Base-by-base conservation (phyloP, 2,797 vertebrate genomes). In the Echiichthys vipera region DNA sequence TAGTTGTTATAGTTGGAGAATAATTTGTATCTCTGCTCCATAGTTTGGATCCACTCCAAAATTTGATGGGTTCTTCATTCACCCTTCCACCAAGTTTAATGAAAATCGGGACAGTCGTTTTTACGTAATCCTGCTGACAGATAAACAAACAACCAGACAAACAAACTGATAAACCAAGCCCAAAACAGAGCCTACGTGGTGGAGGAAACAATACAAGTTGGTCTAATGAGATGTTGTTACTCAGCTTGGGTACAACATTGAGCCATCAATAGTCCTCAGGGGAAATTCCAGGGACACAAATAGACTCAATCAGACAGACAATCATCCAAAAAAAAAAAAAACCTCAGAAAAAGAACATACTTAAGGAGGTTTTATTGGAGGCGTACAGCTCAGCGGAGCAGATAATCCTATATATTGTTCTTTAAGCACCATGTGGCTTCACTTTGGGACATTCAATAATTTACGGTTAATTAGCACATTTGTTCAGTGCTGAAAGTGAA, bases 211-310 rank as follows among this genome's bases (percentile, higher is more conserved):
- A 57, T 40, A 47, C 14, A 62, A 80, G 54, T 39, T 43, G 61
- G 24, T 34, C 65, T 29, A 53, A 36, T 36, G 53, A 75, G 86
- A 84, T 78, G 25, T 51, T 73, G 71, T 77, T 65, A 65, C 32
- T 14, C 43, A 13, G 42, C 67, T 54, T 49, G 34, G 12, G 24
- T 24, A 40, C 37, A 81, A 69, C 25, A 69, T 20, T 34, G 53
- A 71, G 65, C 46, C 70, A 55, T 75, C 39, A 78, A 61, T 25
- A 70, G 57, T 72, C 74, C 63, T 75, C 36, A 29, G 45, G 80
- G 89, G 81, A 63, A 88, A 81, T 80, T 85, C 84, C 75, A 63
- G 46, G 39, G 45, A 50, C 74, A 53, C 59, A 84, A 84, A 81
- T 47, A 86, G 70, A 77, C 39, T 65, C n/a, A n/a, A 83, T 74